phyloP scores from a whole-genome alignment of 1,140 invertebrate genomes.

The Drosophila truncata region DNA sequence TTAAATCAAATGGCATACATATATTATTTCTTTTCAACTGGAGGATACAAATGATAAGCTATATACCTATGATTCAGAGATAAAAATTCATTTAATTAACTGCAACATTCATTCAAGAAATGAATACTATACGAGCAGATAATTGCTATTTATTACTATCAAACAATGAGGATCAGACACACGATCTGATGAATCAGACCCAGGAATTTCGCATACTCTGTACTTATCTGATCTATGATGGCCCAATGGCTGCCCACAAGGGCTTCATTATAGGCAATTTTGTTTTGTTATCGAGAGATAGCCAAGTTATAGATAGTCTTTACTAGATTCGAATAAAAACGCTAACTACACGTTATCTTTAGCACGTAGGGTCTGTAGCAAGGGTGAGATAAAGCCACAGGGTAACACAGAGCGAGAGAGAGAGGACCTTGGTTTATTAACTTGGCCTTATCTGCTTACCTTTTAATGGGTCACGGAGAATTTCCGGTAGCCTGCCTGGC shows the following conservation, averaged over 20 bases:
- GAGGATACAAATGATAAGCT: constrained; percentile 4
- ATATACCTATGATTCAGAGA: constrained; percentile 3
- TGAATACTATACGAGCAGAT: constrained; percentile 5
- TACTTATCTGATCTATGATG: constrained; percentile 9
- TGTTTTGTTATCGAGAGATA: constrained; percentile 22
- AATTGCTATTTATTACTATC: constrained; percentile 2
- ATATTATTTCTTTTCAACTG: neutral
- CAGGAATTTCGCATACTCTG: constrained; percentile 5
- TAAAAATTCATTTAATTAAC: constrained; percentile 7
- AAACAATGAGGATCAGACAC: neutral
- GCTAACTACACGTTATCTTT: constrained; percentile 45
- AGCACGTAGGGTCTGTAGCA: constrained; percentile 39
- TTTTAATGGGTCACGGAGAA: constrained; percentile 36
- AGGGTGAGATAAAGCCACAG: constrained; percentile 14
- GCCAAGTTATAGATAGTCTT: constrained; percentile 46
- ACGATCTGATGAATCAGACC: constrained; percentile 20
- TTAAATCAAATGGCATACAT: constrained; percentile 14
- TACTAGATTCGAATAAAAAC: constrained; percentile 47
- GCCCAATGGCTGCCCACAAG: constrained; percentile 12
- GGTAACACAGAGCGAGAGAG: neutral
- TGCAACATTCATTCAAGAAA: constrained; percentile 10
- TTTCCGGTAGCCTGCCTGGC: constrained; percentile 59
- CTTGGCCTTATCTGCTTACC: constrained; percentile 50
- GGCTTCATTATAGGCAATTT: constrained; percentile 25
- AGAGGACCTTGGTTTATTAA: constrained; percentile 46